phyloP scores from a whole-genome alignment of 2,888 invertebrate genomes.

The Parasteatoda lunata region DNA sequence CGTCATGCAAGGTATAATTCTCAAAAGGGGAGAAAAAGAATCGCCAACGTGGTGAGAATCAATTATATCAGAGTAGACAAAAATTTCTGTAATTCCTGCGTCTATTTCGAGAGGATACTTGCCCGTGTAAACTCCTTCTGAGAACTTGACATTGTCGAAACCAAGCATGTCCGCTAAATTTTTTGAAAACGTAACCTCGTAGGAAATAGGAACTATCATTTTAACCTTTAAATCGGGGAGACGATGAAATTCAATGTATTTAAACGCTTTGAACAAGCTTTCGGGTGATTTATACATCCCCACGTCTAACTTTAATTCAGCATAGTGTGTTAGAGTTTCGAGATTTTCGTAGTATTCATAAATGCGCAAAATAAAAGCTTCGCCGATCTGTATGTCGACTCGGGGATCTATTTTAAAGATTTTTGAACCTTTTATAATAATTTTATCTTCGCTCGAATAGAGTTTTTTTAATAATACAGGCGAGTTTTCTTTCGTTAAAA shows the following conservation, averaged over 20 bases:
- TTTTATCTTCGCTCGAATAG: background rate
- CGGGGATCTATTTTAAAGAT: no score
- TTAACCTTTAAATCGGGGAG: conserved; percentile 9
- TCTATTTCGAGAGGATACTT: conserved; percentile 29
- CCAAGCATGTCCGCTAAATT: conserved; percentile 40
- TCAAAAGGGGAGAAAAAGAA: conserved; percentile 15
- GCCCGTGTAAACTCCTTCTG: conserved; percentile 1
- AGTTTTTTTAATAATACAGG: background rate
- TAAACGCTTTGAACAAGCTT: conserved; percentile 13
- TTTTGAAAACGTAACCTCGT: conserved; percentile 5
- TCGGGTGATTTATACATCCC: conserved; percentile 27
- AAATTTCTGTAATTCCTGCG: conserved; percentile 42
- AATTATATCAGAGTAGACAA: conserved; percentile 28
- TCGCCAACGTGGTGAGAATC: conserved; percentile 36
- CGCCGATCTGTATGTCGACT: background rate
- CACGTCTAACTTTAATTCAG: background rate
- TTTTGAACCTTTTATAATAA: background rate
- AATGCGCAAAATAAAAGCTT: conserved; percentile 5
- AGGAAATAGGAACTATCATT: background rate
- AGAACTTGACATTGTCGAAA: background rate
- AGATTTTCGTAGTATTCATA: background rate
- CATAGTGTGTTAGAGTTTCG: background rate
- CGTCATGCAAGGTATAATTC: conserved; percentile 47
- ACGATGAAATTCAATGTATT: conserved; percentile 1
- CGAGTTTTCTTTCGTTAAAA: background rate